Evolutionary conservation across 2,113 vertebrate species (phyloP), one percentile per base, ranked within the genome.

Genomic region (Pelecanus crispus): DNA sequence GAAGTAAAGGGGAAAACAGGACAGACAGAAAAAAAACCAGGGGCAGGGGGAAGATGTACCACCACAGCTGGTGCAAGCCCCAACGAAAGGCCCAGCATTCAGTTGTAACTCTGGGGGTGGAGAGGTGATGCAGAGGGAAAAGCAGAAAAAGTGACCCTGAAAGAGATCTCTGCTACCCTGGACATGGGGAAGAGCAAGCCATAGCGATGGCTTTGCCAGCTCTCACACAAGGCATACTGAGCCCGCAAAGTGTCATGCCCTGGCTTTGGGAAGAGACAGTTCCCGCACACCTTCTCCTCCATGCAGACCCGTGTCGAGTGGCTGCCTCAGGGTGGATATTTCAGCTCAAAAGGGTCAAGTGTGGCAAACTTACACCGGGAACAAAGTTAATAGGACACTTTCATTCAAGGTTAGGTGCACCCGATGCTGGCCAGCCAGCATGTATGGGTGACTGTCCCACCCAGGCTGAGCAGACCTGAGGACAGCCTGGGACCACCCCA

Each of bases 241-340:
- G 24, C 45, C 45, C 59, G 55, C 67, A 52, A 59, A 38, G 34
- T 21, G 24, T 26, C 55, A 32, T 7, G 13, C 6, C 62, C 79
- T 55, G n/a, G 31, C 14, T 55, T 34, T 56, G 52, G 52, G 63
- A 58, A 81, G 62, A 83, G 77, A 2, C 24, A 34, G 20, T 11
- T 74, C 36, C 47, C 4, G 3, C 28, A 25, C 1, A 3, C 17
- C 29, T 65, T 49, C n/a, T 65, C 55, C 32, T 72, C 67, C 45
- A 49, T 11, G 7, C 38, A 53, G 56, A 59, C 11, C 22, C 3
- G 0, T 4, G 4, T 10, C 2, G 2, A 11, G 50, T 21, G 38
- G 38, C 45, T 6, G 6, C 38, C 28, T 47, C 49, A 32, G 28
- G 8, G 10, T 44, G 10, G 32, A 8, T 86, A 72, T 53, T 40